Evolutionary conservation across 2,113 vertebrate species (phyloP), one percentile per base, ranked within the genome.

Genomic region (Athene cunicularia): DNA sequence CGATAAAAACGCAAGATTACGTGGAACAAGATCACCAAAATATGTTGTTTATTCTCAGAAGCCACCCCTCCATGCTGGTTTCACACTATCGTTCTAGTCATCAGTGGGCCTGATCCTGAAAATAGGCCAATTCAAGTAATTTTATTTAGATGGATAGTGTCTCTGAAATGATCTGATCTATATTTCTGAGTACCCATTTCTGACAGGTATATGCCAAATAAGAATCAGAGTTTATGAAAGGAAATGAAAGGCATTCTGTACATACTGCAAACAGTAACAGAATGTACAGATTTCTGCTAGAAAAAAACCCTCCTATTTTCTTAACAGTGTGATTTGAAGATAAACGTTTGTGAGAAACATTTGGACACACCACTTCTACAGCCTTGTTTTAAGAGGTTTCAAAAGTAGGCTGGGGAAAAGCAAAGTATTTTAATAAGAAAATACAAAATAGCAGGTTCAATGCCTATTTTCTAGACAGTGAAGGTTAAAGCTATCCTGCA

Each of bases 401-500:
- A 80, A 68, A 88, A 84, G 45, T 27, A 86, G 23, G 33, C 53
- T 81, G 45, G 85, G 67, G 67, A 96, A 89, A 72, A 64, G 50
- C 45, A 85, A 86, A 92, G 47, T 74, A 41, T 74, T 96, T 90
- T 63, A 77, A 70, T 52, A 93, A 53, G 53, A 84, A 96, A 95
- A 96, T 50, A 81, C 17, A 86, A 94, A 76, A 64, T n/a, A 66
- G 41, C 55, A 91, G 35, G 62, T 66, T 92, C 64, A 73, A 56
- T 63, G 90, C 20, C 86, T 88, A 95, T 97, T 95, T 97, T 95
- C 90, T 96, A 86, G 98, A 98, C 98, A 98, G 96, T 96, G 97
- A 98, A 98, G 97, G 98, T 98, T 98, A 98, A 98, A 98, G 97
- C 97, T 97, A 97, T 96, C 97, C 95, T 98, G 97, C 96, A 97